phyloP scores from a whole-genome alignment of 2,797 vertebrate species.

The Glossophaga mutica region DNA sequence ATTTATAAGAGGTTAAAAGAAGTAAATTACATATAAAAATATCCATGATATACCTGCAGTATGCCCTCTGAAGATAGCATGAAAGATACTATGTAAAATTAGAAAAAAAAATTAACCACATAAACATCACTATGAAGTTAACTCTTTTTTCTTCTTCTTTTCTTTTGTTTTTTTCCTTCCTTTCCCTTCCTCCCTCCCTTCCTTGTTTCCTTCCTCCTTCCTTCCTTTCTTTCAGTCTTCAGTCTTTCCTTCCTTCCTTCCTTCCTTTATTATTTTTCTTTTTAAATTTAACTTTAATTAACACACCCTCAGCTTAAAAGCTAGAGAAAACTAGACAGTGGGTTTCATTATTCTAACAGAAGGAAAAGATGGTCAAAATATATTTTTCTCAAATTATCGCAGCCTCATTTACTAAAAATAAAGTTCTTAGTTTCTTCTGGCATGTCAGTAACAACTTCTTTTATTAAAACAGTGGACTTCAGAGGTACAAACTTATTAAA shows the following conservation, averaged over 20 bases:
- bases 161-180: background rate
- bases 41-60: background rate
- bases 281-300: background rate
- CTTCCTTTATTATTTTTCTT: background rate
- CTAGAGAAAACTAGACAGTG: background rate
- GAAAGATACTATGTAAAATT: background rate
- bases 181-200: background rate
- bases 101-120: background rate
- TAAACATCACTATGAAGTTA: background rate
- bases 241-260: background rate
- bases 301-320: background rate
- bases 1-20: background rate
- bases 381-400: background rate
- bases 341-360: background rate
- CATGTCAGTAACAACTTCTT: background rate
- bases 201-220: background rate
- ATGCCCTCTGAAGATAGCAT: background rate
- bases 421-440: background rate
- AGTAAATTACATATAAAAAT: background rate
- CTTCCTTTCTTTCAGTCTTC: background rate
- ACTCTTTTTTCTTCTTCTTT: background rate
- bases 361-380: background rate
- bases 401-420: background rate
- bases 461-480: conserved; percentile 48
- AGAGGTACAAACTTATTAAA: background rate